A percentile compares a stretch with the other conserved stretches of the same genome.
phyloP scores from a whole-genome alignment of 2,113 vertebrate species.

The Geothlypis trichas region DNA sequence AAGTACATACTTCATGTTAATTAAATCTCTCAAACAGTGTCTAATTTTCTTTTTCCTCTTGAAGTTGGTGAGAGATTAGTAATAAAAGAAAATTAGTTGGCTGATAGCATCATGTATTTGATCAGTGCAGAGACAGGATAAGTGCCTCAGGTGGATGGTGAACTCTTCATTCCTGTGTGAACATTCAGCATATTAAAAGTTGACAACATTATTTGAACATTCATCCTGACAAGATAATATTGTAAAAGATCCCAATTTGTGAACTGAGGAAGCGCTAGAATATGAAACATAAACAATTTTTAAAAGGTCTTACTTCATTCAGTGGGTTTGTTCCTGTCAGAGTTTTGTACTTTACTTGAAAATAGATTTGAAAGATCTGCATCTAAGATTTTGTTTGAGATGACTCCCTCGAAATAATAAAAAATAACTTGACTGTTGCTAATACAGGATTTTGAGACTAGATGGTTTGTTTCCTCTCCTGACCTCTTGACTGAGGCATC shows the following conservation, averaged over 20 bases:
- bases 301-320: background rate
- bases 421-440: background rate
- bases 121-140: background rate
- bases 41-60: background rate
- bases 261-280: background rate
- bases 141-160: background rate
- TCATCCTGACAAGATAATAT: background rate
- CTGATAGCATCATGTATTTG: conserved; percentile 11
- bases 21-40: background rate
- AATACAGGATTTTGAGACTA: background rate
- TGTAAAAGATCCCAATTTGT: background rate
- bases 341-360: background rate
- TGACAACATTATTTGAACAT: background rate
- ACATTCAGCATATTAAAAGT: background rate
- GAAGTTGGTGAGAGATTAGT: conserved; percentile 31
- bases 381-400: background rate
- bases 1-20: background rate
- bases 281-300: background rate
- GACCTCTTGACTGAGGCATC: background rate
- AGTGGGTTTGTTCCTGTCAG: background rate
- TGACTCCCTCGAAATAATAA: background rate
- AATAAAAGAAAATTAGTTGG: conserved; percentile 26
- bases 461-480: background rate
- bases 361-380: background rate
- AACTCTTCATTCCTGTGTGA: background rate